phyloP scores from a whole-genome alignment of 2,797 vertebrate genomes.

The Mus caroli region DNA sequence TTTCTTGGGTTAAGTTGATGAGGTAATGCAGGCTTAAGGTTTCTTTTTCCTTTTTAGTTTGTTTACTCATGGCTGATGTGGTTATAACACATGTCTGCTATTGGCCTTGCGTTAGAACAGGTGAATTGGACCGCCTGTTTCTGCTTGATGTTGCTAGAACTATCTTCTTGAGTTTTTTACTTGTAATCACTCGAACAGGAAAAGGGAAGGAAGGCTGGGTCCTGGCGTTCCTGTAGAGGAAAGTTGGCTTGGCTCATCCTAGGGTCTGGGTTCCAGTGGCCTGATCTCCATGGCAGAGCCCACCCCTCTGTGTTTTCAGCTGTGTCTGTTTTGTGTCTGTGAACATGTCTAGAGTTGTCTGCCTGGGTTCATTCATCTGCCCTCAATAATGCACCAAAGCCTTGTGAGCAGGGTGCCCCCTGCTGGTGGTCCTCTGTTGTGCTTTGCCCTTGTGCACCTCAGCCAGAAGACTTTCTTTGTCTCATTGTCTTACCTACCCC shows the following conservation, averaged over 20 bases:
- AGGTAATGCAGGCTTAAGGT: background rate
- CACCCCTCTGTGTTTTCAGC: background rate
- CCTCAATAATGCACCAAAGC: background rate
- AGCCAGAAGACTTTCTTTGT: background rate
- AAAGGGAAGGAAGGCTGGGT: background rate
- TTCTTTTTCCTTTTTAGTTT: background rate
- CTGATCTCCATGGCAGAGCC: background rate
- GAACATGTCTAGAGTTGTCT: background rate
- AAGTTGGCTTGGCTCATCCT: background rate
- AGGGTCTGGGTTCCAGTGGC: background rate
- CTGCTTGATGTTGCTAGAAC: background rate
- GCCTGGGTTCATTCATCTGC: background rate
- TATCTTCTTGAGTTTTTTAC: background rate
- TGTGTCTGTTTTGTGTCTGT: background rate
- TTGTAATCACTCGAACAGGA: background rate
- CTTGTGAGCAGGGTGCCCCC: background rate
- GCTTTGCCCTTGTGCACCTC: background rate
- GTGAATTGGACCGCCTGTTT: background rate
- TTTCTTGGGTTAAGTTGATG: background rate
- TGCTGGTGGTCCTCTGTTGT: background rate
- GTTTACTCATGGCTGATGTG: constrained; percentile 18
- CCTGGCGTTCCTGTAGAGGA: background rate
- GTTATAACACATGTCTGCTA: background rate
- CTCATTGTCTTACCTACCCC: fast-evolving
- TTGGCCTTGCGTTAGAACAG: background rate